Evolutionary conservation across 2,797 vertebrate genomes (phyloP).

Genomic region (Psittacula derbiana): DNA sequence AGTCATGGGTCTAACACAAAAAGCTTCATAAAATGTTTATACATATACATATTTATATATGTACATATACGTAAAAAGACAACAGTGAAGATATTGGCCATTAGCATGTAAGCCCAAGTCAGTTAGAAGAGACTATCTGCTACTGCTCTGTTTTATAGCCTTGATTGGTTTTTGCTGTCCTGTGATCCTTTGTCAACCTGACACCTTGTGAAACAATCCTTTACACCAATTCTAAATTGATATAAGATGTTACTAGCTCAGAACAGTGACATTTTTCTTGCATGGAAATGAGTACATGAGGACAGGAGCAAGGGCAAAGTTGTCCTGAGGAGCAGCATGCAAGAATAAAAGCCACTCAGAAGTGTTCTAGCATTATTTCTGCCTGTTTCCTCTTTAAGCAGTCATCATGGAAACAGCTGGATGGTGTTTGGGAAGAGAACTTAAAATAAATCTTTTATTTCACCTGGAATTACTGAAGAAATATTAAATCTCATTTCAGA

Average conservation of each 20-base stretch:
- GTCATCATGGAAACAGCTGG: neutral
- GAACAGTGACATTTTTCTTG: neutral
- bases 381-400: neutral
- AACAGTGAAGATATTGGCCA: neutral
- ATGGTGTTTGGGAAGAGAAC: neutral
- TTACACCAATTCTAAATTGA: neutral
- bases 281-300: neutral
- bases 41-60: neutral
- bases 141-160: neutral
- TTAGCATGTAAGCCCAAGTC: neutral
- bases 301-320: neutral
- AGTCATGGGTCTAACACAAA: neutral
- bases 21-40: neutral
- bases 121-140: neutral
- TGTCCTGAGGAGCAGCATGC: neutral
- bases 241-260: neutral
- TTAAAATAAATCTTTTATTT: slow-evolving; percentile 16
- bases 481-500: slow-evolving; percentile 18
- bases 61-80: neutral
- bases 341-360: neutral
- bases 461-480: slow-evolving; percentile 19
- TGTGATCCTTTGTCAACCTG: neutral
- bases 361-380: neutral
- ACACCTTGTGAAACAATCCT: neutral
- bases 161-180: neutral